These are phyloP conservation scores for Sebastes diaconus DNA, from an alignment of 2,797 vertebrate genomes.

Conservation along the genomic window DNA sequence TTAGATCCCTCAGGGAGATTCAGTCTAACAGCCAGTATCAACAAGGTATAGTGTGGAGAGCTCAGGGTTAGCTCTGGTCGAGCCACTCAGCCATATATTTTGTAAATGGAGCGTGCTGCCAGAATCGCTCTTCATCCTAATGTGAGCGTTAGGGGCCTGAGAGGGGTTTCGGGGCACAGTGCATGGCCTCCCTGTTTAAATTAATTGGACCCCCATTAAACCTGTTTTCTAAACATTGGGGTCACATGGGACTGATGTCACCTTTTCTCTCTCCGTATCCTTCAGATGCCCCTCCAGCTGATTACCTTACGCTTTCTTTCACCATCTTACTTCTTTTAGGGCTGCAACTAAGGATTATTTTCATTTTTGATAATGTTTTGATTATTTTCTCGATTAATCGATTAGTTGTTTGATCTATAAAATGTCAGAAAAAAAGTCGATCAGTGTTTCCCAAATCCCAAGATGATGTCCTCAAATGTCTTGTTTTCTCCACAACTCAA, in stretches of 20 bases:
- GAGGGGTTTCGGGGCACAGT: not conserved
- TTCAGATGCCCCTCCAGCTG: not conserved
- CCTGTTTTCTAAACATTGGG: slow-evolving; percentile 33
- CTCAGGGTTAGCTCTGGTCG: not conserved
- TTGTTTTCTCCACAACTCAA: no score
- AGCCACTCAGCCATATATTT: slow-evolving; percentile 12
- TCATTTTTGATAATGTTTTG: no score
- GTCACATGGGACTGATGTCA: not conserved
- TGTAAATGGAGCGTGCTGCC: slow-evolving; percentile 10
- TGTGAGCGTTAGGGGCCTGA: not conserved
- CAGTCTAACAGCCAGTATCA: slow-evolving; percentile 14
- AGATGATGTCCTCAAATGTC: no score
- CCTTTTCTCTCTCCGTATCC: not conserved
- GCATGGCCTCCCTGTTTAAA: slow-evolving; percentile 5
- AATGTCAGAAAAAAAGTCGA: no score
- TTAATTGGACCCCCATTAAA: slow-evolving; percentile 30
- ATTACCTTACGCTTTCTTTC: not conserved
- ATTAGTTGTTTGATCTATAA: no score
- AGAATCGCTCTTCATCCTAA: slow-evolving; percentile 25
- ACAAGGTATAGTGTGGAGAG: not conserved
- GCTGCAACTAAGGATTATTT: no score
- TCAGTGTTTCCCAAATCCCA: no score
- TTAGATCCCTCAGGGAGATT: not conserved
- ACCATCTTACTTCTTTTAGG: not conserved
- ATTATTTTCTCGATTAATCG: no score